These are phyloP conservation scores for Pogonus chalceus DNA, from an alignment of 1,140 invertebrate genomes.

Conservation along the genomic window DNA sequence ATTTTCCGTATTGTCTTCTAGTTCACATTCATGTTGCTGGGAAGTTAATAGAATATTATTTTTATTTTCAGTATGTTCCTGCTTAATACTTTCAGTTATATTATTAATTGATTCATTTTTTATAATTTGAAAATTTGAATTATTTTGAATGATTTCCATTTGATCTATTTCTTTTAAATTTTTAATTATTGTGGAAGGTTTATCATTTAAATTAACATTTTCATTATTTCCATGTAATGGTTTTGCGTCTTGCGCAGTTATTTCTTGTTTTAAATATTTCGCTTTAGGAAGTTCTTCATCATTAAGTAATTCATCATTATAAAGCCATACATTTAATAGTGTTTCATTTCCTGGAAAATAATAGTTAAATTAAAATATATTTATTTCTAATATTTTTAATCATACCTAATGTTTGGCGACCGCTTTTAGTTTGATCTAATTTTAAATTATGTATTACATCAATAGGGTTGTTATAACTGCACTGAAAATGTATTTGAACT, in stretches of 20 bases:
- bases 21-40: neutral
- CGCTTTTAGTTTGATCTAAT: conserved; percentile 73
- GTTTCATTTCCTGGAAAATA: conserved; percentile 60
- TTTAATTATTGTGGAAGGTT: too few relatives aligned
- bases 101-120: too few relatives aligned
- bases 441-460: conserved; percentile 73
- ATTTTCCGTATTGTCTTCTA: conserved; percentile 8
- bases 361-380: conserved; percentile 13
- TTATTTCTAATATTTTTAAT: conserved; percentile 6
- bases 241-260: neutral
- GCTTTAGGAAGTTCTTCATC: neutral
- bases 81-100: too few relatives aligned
- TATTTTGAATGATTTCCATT: too few relatives aligned
- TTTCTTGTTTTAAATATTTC: neutral
- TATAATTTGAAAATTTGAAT: too few relatives aligned
- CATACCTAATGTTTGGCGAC: conserved; percentile 68
- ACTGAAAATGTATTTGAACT: conserved; percentile 70
- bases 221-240: too few relatives aligned
- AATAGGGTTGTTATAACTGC: conserved; percentile 63
- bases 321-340: conserved; percentile 57
- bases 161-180: too few relatives aligned
- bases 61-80: too few relatives aligned
- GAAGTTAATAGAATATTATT: too few relatives aligned
- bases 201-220: too few relatives aligned
- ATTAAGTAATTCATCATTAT: conserved; percentile 22